Conservation (phyloP, 2,797 vertebrate species). For the Urocyon cinereoargenteus region DNA sequence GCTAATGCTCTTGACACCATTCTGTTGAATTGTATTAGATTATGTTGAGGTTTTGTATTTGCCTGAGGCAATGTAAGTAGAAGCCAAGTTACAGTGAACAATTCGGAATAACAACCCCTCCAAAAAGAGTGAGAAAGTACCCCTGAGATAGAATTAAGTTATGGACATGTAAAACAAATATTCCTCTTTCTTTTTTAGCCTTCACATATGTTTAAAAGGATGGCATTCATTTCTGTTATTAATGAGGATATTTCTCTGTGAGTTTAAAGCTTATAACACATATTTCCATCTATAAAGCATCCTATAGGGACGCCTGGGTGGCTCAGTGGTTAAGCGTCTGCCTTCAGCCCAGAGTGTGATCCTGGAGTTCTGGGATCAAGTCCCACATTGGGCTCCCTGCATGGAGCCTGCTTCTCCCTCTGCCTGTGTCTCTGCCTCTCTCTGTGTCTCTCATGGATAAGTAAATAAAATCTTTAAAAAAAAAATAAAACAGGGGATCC, state of each 20-base stretch:
- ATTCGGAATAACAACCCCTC: not conserved
- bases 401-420: too few relatives aligned
- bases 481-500: too few relatives aligned
- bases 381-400: too few relatives aligned
- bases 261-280: slow-evolving; percentile 33
- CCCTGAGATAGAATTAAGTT: not conserved
- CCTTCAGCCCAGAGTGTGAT: too few relatives aligned
- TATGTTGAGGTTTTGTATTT: slow-evolving; percentile 40
- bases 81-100: not conserved
- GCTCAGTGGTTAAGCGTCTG: too few relatives aligned
- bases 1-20: not conserved
- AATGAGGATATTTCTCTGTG: slow-evolving; percentile 24
- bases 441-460: too few relatives aligned
- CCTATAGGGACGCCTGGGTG: too few relatives aligned
- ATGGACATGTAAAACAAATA: slow-evolving; percentile 11
- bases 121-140: not conserved
- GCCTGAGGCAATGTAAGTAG: not conserved
- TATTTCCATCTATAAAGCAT: slow-evolving; percentile 4
- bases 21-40: not conserved
- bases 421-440: too few relatives aligned
- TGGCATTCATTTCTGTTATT: slow-evolving; percentile 35
- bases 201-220: slow-evolving; percentile 29
- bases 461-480: too few relatives aligned
- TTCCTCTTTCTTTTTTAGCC: not conserved
- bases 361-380: too few relatives aligned